Conservation (phyloP, 1,140 invertebrate genomes). For the Asbolus verrucosus region DNA sequence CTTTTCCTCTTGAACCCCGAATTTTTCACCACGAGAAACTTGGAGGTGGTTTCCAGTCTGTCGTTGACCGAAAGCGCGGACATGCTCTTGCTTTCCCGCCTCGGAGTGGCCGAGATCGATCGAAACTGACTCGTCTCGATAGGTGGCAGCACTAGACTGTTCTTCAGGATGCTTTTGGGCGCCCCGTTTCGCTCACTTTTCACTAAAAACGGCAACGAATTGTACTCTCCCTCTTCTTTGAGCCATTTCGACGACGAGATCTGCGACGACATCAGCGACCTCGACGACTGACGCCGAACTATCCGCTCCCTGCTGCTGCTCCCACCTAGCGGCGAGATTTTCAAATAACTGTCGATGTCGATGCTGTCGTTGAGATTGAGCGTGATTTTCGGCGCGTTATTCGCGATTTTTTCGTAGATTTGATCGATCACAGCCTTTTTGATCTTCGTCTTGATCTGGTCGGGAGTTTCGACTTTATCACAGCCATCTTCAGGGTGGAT, state of each 20-base stretch:
- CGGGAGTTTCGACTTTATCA: constrained; percentile 24
- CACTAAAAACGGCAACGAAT: constrained; percentile 48
- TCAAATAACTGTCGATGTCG: constrained; percentile 47
- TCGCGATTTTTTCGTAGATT: constrained; percentile 39
- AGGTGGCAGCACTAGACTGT: constrained; percentile 52
- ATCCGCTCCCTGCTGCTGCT: background rate
- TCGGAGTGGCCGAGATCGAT: constrained; percentile 55
- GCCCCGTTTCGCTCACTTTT: background rate
- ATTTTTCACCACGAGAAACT: no score
- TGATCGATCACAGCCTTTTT: constrained; percentile 43
- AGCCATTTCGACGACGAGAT: constrained; percentile 43
- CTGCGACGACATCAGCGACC: constrained; percentile 26
- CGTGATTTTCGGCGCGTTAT: constrained; percentile 41
- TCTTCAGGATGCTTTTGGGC: constrained; percentile 30
- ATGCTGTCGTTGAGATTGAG: constrained; percentile 32
- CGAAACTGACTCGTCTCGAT: constrained; percentile 53
- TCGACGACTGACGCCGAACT: constrained; percentile 8
- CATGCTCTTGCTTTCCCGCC: constrained; percentile 39
- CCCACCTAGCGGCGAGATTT: constrained; percentile 39
- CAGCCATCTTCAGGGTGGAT: constrained; percentile 39
- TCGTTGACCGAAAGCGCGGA: constrained; percentile 10
- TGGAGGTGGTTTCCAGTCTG: background rate
- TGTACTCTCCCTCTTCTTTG: constrained; percentile 40
- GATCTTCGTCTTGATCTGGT: constrained; percentile 36
- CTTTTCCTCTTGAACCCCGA: background rate